Evolutionary conservation across 2,113 vertebrate genomes (phyloP).

Genomic region (Condylura cristata): DNA sequence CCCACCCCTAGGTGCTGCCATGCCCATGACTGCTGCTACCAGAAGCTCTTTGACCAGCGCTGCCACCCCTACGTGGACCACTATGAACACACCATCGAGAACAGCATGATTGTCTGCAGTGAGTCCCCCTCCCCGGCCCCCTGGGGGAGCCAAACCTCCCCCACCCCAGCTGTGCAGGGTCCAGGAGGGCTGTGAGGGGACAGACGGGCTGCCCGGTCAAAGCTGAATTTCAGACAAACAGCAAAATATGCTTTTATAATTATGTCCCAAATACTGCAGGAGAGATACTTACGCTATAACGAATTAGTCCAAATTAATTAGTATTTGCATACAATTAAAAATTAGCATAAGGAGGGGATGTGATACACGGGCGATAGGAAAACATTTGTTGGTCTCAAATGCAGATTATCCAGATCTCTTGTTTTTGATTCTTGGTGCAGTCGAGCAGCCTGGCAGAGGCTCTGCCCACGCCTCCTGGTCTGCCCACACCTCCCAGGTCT

Average conservation of each 20-base stretch:
- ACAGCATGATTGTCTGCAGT: conserved; percentile 63
- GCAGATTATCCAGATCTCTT: not conserved
- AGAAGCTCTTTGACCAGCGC: conserved; percentile 70
- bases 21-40: conserved; percentile 77
- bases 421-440: not conserved
- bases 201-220: not conserved
- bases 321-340: not conserved
- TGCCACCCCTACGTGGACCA: conserved; percentile 71
- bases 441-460: not conserved
- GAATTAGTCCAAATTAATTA: not conserved
- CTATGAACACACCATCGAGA: conserved; percentile 60
- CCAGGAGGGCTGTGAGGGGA: fast-evolving
- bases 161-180: not conserved
- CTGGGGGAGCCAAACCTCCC: not conserved
- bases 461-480: not conserved
- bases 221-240: not conserved
- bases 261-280: not conserved
- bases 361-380: not conserved
- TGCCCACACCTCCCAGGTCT: not conserved
- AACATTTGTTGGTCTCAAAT: not conserved
- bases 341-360: not conserved
- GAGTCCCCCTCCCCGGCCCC: not conserved
- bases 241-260: not conserved
- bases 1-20: conserved; percentile 74
- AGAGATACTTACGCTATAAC: not conserved